Base-by-base conservation (phyloP, 2,113 vertebrate species). In the Pipra filicauda region DNA sequence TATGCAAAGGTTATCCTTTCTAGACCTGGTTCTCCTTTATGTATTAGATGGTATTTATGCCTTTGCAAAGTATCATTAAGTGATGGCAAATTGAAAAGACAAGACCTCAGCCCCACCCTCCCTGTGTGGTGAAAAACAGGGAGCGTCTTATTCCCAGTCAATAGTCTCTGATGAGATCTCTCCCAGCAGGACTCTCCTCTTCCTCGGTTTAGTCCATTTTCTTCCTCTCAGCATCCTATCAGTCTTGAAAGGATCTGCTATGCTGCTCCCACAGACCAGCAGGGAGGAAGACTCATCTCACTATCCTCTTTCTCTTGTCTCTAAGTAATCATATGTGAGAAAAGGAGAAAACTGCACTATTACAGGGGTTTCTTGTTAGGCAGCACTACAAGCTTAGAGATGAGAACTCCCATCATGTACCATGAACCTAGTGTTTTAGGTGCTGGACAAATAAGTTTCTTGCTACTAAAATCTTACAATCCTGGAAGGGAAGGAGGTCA, bases 81-180 rank as follows among this genome's bases (percentile, higher is more conserved):
- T 2, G 1, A 51, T 11, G 51, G 15, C 39, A 81, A 71, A 75
- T 46, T 27, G 51, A 82, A 90, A 67, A 85, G 15, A 15, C 37
- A 66, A 84, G 51, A 62, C 21, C 43, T 33, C 18, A 8, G 28
- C 28, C 30, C 31, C 31, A 22, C 12, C 41, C 22, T 54, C 37
- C 51, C 15, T 37, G 17, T 31, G 77, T 84, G 59, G 31, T 67
- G 30, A 27, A 52, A 77, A 81, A 12, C 20, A 35, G 55, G 46
- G 54, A 80, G n/a, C 7, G 13, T 52, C 49, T 33, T 54, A 27
- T 21, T 27, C 33, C 48, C 35, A 27, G 18, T 3, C 33, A 79
- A 22, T 9, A 24, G 11, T 26, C 46, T 41, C 52, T 5, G 11
- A 49, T 2, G 5, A 65, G 67, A 58, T 31, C 0, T 0, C 55